Evolutionary conservation across 2,797 vertebrate species (phyloP), one percentile per base, ranked within the genome.

Genomic region (Sparus aurata): DNA sequence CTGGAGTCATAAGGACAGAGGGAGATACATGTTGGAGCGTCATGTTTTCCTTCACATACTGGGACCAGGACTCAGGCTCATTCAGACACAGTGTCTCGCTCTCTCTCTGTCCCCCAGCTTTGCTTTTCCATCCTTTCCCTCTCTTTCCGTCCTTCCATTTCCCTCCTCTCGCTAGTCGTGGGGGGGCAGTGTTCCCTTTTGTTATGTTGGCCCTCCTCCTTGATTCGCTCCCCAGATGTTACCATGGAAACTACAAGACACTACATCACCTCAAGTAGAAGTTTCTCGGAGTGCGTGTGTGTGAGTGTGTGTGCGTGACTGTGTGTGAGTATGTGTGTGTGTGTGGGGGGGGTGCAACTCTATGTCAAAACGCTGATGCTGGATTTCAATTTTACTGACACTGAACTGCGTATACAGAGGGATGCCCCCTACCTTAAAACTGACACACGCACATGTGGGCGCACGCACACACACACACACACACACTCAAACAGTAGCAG

Each of bases 221-320:
- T 90, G 91, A 94, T 90, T 90, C 59, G 78, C 88, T 93, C 90
- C 85, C 86, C 91, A 86, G 88, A 90, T 88, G 95, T 96, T 95
- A 89, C 95, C 94, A 96, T 96, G 94, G 95, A 95, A 96, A 96
- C 95, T 93, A 93, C 90, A 92, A 95, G 93, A 93, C 93, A 95
- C 94, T 92, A 91, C 91, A 92, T 94, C 90, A 90, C 90, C 92
- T 91, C 89, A 92, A 92, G 90, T 91, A 87, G 85, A 95, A 94
- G 91, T 95, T 95, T 94, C 86, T 92, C 69, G 59, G 84, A 84
- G 83, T 88, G 88, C 55, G 65, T 45, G 58, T 83, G 53, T 75
- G 62, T 52, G 63, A 81, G 68, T 60, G 50, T 49, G 59, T 41
- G 66, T 50, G 49, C 66, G 63, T 38, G 52, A 41, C 46, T 50